Percentiles rank a stretch among this genome's conserved stretches.
Conservation (phyloP, 2,888 invertebrate species). For the Schrankia costaestrigalis region DNA sequence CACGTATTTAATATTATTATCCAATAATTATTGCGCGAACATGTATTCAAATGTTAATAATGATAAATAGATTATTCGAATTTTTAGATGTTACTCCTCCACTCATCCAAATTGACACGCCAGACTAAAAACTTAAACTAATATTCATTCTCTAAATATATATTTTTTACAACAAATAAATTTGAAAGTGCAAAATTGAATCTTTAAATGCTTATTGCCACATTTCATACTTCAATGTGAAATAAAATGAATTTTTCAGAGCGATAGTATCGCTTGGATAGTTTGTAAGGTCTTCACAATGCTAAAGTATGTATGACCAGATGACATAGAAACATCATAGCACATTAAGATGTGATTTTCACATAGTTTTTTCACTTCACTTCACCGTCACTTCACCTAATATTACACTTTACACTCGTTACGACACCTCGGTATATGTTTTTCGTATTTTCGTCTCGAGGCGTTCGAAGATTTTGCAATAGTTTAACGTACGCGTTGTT, state of each 20-base stretch:
- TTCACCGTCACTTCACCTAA: background rate
- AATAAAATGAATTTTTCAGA: slow-evolving; percentile 18
- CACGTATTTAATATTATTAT: too few relatives aligned
- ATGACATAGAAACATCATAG: slow-evolving; percentile 2
- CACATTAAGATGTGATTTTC: background rate
- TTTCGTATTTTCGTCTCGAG: slow-evolving; percentile 18
- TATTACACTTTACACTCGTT: slow-evolving; percentile 8
- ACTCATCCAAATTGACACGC: slow-evolving; percentile 26
- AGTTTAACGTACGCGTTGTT: too few relatives aligned
- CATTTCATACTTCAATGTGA: slow-evolving; percentile 29
- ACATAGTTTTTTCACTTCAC: background rate
- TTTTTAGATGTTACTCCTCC: too few relatives aligned
- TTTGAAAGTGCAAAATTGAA: slow-evolving; percentile 46
- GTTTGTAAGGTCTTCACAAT: slow-evolving; percentile 7
- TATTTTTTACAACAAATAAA: slow-evolving; percentile 37
- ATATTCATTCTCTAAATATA: slow-evolving; percentile 27
- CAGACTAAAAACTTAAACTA: slow-evolving; percentile 34
- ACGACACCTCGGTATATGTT: slow-evolving; percentile 10
- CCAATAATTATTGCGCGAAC: too few relatives aligned
- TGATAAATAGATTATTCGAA: too few relatives aligned
- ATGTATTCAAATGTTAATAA: too few relatives aligned
- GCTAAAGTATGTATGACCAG: background rate
- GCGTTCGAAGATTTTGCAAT: too few relatives aligned
- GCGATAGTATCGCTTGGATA: slow-evolving; percentile 16
- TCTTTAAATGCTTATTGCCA: slow-evolving; percentile 52